phyloP scores from a whole-genome alignment of 2,797 vertebrate genomes.

The Rhinophrynus dorsalis region DNA sequence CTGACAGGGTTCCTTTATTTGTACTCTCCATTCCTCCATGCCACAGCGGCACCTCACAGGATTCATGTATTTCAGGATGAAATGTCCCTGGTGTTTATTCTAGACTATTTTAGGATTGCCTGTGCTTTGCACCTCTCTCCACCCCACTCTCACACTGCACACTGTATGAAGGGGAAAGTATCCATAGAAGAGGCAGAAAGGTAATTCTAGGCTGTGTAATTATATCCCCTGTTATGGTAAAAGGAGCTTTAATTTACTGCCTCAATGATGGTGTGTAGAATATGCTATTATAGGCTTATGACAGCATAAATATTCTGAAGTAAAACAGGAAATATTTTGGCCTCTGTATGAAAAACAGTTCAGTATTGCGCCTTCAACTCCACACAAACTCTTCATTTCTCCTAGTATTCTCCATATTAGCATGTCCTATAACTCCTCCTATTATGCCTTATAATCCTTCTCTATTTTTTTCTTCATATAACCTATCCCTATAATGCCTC shows the following conservation, averaged over 20 bases:
- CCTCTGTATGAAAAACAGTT: too few relatives aligned
- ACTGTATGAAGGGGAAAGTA: conserved; percentile 4
- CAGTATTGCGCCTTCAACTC: too few relatives aligned
- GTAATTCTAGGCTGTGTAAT: conserved; percentile 41
- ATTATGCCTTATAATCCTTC: too few relatives aligned
- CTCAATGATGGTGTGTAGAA: conserved; percentile 29
- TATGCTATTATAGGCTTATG: conserved; percentile 34
- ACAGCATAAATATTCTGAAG: background rate
- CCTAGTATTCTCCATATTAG: too few relatives aligned
- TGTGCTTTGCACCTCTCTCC: background rate
- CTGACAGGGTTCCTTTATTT: too few relatives aligned
- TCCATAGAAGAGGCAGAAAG: background rate
- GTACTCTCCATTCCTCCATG: too few relatives aligned
- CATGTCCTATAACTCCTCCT: too few relatives aligned
- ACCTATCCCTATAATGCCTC: too few relatives aligned
- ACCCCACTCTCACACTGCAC: background rate
- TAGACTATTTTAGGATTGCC: conserved; percentile 1
- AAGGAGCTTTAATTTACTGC: conserved; percentile 35
- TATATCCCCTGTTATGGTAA: conserved; percentile 23
- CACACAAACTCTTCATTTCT: too few relatives aligned
- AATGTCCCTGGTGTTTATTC: background rate
- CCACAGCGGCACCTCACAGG: too few relatives aligned
- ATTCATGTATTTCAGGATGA: conserved; percentile 11
- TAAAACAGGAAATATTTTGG: background rate
- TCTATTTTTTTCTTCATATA: too few relatives aligned